phyloP scores from a whole-genome alignment of 1,140 invertebrate species.

The Lucilia cuprina region DNA sequence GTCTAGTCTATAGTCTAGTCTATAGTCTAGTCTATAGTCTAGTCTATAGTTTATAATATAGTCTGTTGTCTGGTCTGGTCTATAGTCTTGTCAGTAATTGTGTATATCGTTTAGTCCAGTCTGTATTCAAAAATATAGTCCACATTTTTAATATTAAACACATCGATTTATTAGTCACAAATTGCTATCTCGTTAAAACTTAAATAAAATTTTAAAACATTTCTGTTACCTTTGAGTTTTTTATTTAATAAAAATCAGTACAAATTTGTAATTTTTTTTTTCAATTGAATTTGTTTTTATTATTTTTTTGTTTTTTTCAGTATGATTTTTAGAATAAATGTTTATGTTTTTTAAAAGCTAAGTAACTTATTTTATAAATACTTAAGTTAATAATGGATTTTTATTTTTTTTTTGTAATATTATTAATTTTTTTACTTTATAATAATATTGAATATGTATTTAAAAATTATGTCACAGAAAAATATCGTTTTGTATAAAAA shows the following conservation, averaged over 20 bases:
- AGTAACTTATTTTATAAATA: constrained; percentile 32
- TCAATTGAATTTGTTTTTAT: constrained; percentile 17
- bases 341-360: constrained; percentile 23
- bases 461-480: constrained; percentile 17
- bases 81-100: no score
- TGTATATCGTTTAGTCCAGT: no score
- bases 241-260: neutral
- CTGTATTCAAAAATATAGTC: no score
- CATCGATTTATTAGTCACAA: no score
- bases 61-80: no score
- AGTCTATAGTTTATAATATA: no score
- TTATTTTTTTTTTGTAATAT: neutral
- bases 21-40: no score
- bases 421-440: constrained; percentile 3
- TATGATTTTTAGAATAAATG: neutral
- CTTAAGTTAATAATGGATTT: constrained; percentile 33
- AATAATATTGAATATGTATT: constrained; percentile 11
- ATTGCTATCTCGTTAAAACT: no score
- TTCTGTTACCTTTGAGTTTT: neutral
- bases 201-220: neutral
- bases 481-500: constrained; percentile 17
- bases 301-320: constrained; percentile 12
- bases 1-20: no score
- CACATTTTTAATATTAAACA: no score
- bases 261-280: constrained; percentile 3